Evolutionary conservation across 2,113 vertebrate genomes (phyloP), one percentile per base, ranked within the genome.

Genomic region (Hippocampus abdominalis): DNA sequence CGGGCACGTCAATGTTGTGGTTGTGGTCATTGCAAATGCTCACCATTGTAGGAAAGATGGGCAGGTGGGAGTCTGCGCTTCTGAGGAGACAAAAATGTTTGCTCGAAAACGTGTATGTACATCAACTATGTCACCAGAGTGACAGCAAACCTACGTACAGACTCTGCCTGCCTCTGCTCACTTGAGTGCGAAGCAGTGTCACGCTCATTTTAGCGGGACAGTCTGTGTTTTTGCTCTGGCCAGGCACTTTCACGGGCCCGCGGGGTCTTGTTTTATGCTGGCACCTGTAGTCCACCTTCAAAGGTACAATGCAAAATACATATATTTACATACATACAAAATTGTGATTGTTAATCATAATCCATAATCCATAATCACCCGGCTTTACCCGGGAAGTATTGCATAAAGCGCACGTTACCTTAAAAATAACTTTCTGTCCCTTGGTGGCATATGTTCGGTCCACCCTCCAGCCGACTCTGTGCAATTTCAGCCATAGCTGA

Each of bases 81-180:
- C 54, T 57, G 54, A 57, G 25, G 18, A 49, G 6, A 49, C 18
- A 11, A 13, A 44, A 11, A 44, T 12, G 13, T 12, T 10, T 42
- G 40, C 11, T 42, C 11, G 40, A 42, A 9, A 12, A 42, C 8
- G 10, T 42, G 40, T 42, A 44, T 42, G 40, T 42, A 44, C 10
- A 44, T 13, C 42, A 15, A 44, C 2, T 42, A 44, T 44, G 42
- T 44, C 42, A 44, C 13, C 42, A 44, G 10, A 44, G 10, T 44
- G 10, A 44, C 42, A 15, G 42, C 10, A 11, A 44, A 44, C 10
- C 42, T 4, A 57, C 54, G 27, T 25, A 57, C 54, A 29, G 23
- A 57, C 54, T 57, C 54, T 27, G 54, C 54, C 54, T 57, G 54
- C 54, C 54, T 57, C 54, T 25, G 54, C 54, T 57, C 54, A 57